These are phyloP conservation scores for Panthera tigris DNA, from an alignment of 2,113 vertebrate genomes.

Conservation along the genomic window DNA sequence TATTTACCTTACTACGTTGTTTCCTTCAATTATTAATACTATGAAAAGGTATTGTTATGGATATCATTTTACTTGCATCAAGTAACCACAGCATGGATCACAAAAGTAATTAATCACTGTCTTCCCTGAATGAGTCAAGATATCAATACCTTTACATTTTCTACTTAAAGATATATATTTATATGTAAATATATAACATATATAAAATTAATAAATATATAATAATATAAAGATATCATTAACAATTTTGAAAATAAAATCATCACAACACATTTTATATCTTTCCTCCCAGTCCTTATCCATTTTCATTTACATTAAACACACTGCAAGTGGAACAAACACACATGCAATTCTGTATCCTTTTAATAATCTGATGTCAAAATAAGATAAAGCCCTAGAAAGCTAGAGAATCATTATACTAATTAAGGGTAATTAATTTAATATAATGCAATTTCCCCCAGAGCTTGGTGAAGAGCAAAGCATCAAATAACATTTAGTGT, in stretches of 20 bases:
- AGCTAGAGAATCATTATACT: constrained; percentile 42
- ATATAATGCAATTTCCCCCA: constrained; percentile 43
- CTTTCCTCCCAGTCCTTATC: background rate
- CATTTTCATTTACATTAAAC: background rate
- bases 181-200: background rate
- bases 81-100: background rate
- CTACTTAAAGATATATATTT: background rate
- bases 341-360: background rate
- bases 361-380: constrained; percentile 44
- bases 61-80: background rate
- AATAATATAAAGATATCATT: background rate
- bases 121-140: background rate
- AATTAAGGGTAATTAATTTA: constrained; percentile 62
- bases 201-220: background rate
- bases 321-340: background rate
- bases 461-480: background rate
- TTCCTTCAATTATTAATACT: background rate
- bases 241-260: background rate
- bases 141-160: background rate
- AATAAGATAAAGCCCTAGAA: constrained; percentile 33
- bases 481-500: constrained; percentile 14
- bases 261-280: background rate
- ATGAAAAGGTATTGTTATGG: background rate
- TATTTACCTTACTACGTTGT: background rate
- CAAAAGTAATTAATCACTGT: background rate